These are phyloP conservation scores for Nomada lathburiana DNA, from an alignment of 2,888 invertebrate species.

Conservation along the genomic window DNA sequence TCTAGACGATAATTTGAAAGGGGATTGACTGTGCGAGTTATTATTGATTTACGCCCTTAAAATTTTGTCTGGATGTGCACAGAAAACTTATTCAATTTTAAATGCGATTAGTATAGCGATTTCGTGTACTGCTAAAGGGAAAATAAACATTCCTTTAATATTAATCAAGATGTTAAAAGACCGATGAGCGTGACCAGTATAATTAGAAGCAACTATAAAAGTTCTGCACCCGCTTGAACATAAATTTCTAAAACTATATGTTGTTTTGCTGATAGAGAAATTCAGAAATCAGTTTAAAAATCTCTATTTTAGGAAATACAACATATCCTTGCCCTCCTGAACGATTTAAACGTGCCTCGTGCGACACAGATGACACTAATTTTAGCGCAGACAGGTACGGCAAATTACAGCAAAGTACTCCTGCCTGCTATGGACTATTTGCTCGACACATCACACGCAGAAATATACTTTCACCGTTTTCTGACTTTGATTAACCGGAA, in stretches of 20 bases:
- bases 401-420: slow-evolving; percentile 29
- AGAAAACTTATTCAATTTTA: neutral
- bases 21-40: slow-evolving; percentile 13
- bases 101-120: neutral
- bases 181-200: too few species aligned
- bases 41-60: slow-evolving; percentile 29
- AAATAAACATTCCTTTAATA: too few species aligned
- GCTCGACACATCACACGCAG: slow-evolving; percentile 42
- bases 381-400: slow-evolving; percentile 1
- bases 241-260: too few species aligned
- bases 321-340: neutral
- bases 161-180: too few species aligned
- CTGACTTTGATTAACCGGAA: slow-evolving; percentile 52
- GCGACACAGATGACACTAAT: slow-evolving; percentile 4
- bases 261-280: too few species aligned
- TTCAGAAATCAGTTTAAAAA: too few species aligned
- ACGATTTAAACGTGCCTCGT: too few species aligned
- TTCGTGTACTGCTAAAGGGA: too few species aligned
- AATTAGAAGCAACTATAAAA: too few species aligned
- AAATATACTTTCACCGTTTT: slow-evolving; percentile 44
- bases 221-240: too few species aligned
- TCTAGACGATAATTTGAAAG: slow-evolving; percentile 44
- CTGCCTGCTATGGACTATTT: slow-evolving; percentile 35
- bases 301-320: too few species aligned
- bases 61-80: too few species aligned